Conservation (phyloP, 1,140 invertebrate genomes). For the Heliconius eleuchia region DNA sequence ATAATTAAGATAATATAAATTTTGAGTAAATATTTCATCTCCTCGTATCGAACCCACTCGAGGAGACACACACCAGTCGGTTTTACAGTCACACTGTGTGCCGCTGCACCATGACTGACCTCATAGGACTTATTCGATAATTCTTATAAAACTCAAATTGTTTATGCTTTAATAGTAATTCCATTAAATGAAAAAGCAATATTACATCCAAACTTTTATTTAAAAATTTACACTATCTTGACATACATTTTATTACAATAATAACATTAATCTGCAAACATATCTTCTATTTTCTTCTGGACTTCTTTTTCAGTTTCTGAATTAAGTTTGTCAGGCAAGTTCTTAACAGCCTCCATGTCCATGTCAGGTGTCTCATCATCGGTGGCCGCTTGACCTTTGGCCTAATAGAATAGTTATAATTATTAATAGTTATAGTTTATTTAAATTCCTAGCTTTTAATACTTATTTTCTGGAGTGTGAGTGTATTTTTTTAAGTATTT, state of each 20-base stretch:
- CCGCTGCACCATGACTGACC: too few relatives aligned
- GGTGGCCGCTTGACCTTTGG: constrained; percentile 56
- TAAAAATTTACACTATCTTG: constrained; percentile 2
- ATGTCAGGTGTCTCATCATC: constrained; percentile 60
- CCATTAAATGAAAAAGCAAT: background rate
- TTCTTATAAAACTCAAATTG: too few relatives aligned
- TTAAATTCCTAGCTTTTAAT: background rate
- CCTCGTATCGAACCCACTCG: too few relatives aligned
- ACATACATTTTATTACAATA: constrained; percentile 18
- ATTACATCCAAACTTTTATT: background rate
- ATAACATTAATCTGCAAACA: constrained; percentile 71
- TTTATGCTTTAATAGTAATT: too few relatives aligned
- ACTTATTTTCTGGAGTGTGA: background rate
- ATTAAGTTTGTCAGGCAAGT: constrained; percentile 72
- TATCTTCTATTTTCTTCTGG: constrained; percentile 76
- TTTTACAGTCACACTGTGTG: too few relatives aligned
- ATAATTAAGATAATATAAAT: too few relatives aligned
- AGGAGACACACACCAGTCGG: too few relatives aligned
- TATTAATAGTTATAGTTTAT: background rate
- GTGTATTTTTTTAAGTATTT: background rate
- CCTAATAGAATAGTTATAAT: constrained; percentile 42
- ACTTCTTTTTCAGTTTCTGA: constrained; percentile 75
- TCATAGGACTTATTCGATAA: too few relatives aligned
- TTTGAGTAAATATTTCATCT: too few relatives aligned
- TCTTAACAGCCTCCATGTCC: constrained; percentile 67